Percentiles rank a stretch among this genome's conserved stretches.
Conservation (phyloP, 2,888 invertebrate genomes). For the Synergus itoensis region DNA sequence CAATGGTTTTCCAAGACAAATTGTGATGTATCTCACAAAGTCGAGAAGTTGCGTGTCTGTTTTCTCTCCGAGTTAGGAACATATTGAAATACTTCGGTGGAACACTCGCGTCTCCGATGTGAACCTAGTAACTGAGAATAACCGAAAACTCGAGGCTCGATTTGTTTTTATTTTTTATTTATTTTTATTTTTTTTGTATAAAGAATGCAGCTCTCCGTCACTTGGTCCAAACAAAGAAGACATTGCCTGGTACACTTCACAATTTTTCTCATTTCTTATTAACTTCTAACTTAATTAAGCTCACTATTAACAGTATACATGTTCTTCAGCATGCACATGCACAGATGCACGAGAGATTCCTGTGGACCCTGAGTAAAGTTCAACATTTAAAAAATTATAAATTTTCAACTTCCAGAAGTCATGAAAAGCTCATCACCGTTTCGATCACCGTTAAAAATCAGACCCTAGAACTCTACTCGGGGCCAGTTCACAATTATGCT, state of each 20-base stretch:
- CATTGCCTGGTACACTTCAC: slow-evolving; percentile 52
- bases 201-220: slow-evolving; percentile 33
- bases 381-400: background rate
- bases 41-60: slow-evolving; percentile 56
- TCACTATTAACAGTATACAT: slow-evolving; percentile 78
- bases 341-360: slow-evolving; percentile 66
- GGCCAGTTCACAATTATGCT: background rate
- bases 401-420: background rate
- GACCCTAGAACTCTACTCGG: slow-evolving; percentile 6
- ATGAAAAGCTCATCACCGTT: too few relatives aligned
- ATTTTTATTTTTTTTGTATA: too few relatives aligned
- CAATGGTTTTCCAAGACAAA: slow-evolving; percentile 48
- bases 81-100: slow-evolving; percentile 72
- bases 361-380: slow-evolving; percentile 50
- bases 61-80: slow-evolving; percentile 57
- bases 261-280: slow-evolving; percentile 58
- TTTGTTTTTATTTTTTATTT: background rate
- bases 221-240: slow-evolving; percentile 55
- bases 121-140: slow-evolving; percentile 53
- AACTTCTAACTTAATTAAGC: slow-evolving; percentile 73
- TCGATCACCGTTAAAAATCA: too few relatives aligned
- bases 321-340: slow-evolving; percentile 69
- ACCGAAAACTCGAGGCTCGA: slow-evolving; percentile 13
- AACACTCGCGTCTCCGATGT: slow-evolving; percentile 63
- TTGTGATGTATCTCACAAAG: slow-evolving; percentile 57